Evolutionary conservation across 2,113 vertebrate genomes (phyloP).

Genomic region (Ceyx melanurus): DNA sequence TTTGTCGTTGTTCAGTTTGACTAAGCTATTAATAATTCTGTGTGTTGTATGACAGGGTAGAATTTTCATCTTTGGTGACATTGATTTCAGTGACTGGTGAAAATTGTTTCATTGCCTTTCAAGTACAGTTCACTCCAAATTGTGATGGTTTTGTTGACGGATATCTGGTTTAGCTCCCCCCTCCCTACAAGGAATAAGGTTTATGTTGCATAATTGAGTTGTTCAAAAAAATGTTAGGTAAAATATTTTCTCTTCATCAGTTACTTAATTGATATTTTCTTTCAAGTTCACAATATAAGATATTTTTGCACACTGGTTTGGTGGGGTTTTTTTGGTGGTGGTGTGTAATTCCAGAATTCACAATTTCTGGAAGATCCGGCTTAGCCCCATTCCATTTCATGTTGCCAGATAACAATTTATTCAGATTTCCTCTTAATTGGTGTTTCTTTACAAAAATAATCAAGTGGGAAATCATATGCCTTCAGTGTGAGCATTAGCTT

Average conservation of each 20-base stretch:
- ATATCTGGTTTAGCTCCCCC: background rate
- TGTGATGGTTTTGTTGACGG: background rate
- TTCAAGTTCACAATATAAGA: background rate
- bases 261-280: background rate
- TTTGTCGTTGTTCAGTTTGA: background rate
- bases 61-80: background rate
- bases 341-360: background rate
- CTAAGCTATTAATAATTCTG: background rate
- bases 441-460: background rate
- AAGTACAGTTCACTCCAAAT: background rate
- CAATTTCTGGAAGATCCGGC: background rate
- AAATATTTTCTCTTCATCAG: background rate
- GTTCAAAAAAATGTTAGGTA: background rate
- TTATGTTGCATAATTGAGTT: background rate
- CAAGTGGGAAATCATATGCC: background rate
- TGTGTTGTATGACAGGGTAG: background rate
- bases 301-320: background rate
- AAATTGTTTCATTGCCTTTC: constrained; percentile 6
- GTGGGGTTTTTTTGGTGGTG: background rate
- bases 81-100: background rate
- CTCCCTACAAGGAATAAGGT: background rate
- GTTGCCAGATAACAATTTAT: background rate
- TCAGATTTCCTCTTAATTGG: background rate
- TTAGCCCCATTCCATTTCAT: background rate
- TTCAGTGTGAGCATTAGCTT: background rate